These are phyloP conservation scores for Rhysida immarginata DNA, from an alignment of 1,140 invertebrate genomes.

Conservation along the genomic window DNA sequence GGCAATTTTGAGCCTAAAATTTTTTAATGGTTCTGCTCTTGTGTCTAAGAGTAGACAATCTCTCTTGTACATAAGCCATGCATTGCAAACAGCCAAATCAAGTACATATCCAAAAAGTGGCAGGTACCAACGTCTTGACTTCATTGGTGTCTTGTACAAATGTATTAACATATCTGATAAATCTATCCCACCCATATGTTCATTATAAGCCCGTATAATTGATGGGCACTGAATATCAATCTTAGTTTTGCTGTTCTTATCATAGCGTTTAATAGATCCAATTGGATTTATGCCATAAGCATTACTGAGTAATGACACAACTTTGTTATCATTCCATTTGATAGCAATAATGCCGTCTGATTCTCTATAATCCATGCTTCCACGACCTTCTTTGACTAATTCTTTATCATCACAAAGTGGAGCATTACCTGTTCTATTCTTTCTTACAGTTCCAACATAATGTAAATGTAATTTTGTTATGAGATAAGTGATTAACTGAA, in stretches of 20 bases:
- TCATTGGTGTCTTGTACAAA: constrained; percentile 22
- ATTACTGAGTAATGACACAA: no score
- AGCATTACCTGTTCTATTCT: no score
- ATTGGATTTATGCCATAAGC: not conserved
- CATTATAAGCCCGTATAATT: constrained; percentile 30
- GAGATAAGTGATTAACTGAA: not conserved
- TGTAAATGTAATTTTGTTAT: no score
- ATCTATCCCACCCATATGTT: constrained; percentile 27
- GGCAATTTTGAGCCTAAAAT: not conserved
- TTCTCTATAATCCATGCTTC: not conserved
- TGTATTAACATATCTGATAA: constrained; percentile 31
- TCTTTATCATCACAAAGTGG: no score
- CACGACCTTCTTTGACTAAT: not conserved
- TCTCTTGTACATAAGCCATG: not conserved
- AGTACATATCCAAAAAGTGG: not conserved
- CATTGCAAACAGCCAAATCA: not conserved
- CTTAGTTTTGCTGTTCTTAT: no score
- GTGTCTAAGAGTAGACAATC: not conserved
- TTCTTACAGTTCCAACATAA: no score
- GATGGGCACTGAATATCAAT: constrained; percentile 25
- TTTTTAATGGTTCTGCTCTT: no score
- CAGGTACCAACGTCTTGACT: no score
- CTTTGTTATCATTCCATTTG: not conserved
- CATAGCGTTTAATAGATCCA: no score
- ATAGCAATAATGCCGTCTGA: no score